Conservation (phyloP, 2,888 invertebrate genomes). For the Hoplodrina blanda region DNA sequence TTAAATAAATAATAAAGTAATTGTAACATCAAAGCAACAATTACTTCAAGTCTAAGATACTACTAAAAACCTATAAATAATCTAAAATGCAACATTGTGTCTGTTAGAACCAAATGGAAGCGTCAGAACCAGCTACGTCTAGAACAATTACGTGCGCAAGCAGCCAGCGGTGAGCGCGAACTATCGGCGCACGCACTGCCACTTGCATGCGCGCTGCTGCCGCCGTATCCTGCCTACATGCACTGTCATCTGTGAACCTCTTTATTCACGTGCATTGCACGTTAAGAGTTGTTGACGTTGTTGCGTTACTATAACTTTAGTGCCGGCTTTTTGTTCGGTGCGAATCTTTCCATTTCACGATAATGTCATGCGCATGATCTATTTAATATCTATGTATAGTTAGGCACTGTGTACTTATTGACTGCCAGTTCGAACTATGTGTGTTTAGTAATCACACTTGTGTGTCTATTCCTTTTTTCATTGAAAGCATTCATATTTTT, state of each 20-base stretch:
- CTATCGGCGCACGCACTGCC: conserved; percentile 82
- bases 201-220: conserved; percentile 84
- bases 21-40: too few relatives aligned
- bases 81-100: conserved; percentile 1
- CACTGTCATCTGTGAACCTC: conserved; percentile 83
- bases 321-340: too few relatives aligned
- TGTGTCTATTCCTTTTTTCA: neutral
- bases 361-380: too few relatives aligned
- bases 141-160: conserved; percentile 96
- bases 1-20: too few relatives aligned
- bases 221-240: conserved; percentile 87
- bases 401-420: too few relatives aligned
- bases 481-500: neutral
- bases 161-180: conserved; percentile 93
- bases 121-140: conserved; percentile 96
- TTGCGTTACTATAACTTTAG: neutral
- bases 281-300: neutral
- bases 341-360: neutral
- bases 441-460: neutral
- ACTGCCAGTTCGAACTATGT: neutral
- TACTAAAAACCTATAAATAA: neutral
- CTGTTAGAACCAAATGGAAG: conserved; percentile 95
- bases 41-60: too few relatives aligned
- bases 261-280: neutral
- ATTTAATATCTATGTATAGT: too few relatives aligned